phyloP scores from a whole-genome alignment of 2,113 vertebrate genomes.

The Conger conger region DNA sequence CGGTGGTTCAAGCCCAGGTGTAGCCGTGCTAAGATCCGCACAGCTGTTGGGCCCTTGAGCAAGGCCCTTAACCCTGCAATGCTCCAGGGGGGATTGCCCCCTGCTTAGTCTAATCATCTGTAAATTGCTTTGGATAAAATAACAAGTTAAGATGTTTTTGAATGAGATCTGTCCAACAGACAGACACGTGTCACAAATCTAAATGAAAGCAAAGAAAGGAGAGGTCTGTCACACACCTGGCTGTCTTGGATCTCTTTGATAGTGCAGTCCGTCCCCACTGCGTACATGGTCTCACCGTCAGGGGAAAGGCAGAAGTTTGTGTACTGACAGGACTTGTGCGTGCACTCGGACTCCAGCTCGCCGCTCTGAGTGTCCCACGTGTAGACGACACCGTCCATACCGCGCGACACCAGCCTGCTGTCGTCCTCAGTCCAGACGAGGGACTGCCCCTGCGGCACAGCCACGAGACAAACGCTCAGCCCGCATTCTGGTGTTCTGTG shows the following conservation, averaged over 20 bases:
- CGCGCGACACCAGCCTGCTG: conserved; percentile 82
- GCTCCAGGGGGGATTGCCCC: no score
- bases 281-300: conserved; percentile 78
- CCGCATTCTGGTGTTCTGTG: background rate
- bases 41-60: no score
- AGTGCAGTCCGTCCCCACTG: conserved; percentile 84
- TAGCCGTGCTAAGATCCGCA: no score
- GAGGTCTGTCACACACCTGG: conserved; percentile 58
- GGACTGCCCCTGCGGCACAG: conserved; percentile 69
- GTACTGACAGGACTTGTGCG: conserved; percentile 86
- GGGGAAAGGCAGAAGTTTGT: conserved; percentile 75
- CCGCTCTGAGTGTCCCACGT: conserved; percentile 82
- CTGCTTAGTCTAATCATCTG: no score
- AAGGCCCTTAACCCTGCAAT: no score
- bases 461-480: background rate
- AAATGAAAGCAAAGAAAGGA: background rate
- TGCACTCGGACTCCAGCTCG: conserved; percentile 79
- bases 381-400: conserved; percentile 85
- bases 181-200: background rate
- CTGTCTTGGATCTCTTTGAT: conserved; percentile 90
- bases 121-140: no score
- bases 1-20: no score
- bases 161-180: no score
- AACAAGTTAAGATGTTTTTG: no score
- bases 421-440: conserved; percentile 85